These are phyloP conservation scores for Margarornis squamiger DNA, from an alignment of 2,797 vertebrate genomes.

Conservation along the genomic window DNA sequence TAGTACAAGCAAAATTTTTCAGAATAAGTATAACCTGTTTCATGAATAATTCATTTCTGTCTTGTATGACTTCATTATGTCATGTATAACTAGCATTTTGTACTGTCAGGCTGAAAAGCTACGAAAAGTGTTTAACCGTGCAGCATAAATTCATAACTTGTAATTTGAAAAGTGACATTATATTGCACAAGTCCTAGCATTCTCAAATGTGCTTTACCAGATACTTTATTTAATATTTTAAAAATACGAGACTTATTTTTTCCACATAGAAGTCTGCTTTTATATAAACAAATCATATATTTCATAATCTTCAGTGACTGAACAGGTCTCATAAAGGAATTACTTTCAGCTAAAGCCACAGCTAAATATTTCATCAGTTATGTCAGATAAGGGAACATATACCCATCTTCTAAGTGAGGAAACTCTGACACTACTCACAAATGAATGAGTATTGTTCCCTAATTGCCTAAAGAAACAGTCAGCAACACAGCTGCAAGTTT, in stretches of 20 bases:
- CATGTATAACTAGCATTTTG: conserved; percentile 62
- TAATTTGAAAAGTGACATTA: conserved; percentile 47
- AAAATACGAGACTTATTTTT: neutral
- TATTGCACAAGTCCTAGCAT: neutral
- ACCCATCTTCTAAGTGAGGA: neutral
- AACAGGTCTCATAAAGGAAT: neutral
- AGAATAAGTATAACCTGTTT: conserved; percentile 14
- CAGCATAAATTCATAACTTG: conserved; percentile 41
- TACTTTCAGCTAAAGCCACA: neutral
- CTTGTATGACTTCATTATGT: conserved; percentile 63
- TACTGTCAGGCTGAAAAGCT: conserved; percentile 49
- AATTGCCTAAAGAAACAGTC: neutral
- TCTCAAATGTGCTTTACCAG: neutral
- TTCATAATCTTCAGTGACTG: neutral
- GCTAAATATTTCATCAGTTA: neutral
- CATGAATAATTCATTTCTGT: conserved; percentile 54
- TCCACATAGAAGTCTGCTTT: neutral
- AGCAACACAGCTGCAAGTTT: neutral
- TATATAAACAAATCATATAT: neutral
- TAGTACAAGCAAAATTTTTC: conserved; percentile 26
- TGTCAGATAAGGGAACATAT: neutral
- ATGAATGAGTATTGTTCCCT: neutral
- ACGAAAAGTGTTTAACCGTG: conserved; percentile 52
- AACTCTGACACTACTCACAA: neutral
- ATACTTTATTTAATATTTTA: neutral